Evolutionary conservation across 1,140 invertebrate species (phyloP).

Genomic region (Bemisia tabaci): DNA sequence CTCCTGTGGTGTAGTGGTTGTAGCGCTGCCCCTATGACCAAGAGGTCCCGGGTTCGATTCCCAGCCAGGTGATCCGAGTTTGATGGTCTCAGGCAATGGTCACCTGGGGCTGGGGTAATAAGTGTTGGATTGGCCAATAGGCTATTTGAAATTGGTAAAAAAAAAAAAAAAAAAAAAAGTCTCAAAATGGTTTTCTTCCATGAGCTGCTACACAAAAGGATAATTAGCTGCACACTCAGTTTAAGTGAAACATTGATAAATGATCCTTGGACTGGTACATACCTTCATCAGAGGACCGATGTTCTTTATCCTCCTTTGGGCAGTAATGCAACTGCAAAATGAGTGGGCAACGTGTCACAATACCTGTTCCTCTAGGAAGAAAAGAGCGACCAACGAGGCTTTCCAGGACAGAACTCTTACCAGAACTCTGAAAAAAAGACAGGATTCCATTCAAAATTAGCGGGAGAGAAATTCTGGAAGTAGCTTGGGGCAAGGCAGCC

Average conservation of each 20-base stretch:
- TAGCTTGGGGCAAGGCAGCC: no score
- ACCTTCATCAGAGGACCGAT: constrained; percentile 51
- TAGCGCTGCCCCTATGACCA: no score
- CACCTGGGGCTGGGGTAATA: no score
- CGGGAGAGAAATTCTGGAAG: no score
- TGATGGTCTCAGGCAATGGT: no score
- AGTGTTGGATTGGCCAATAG: no score
- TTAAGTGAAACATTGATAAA: not conserved
- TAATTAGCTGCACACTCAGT: not conserved
- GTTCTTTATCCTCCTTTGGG: constrained; percentile 74
- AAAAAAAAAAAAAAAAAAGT: not conserved
- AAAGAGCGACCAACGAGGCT: constrained; percentile 96
- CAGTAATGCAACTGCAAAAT: constrained; percentile 88
- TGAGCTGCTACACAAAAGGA: not conserved
- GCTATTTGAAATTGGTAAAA: no score
- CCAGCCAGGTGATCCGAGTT: no score
- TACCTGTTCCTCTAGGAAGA: constrained; percentile 89
- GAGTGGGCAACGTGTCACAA: constrained; percentile 90
- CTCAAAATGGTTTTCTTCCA: not conserved
- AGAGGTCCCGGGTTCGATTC: no score
- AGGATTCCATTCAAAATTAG: no score
- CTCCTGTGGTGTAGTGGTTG: no score
- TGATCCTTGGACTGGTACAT: no score
- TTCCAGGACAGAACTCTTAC: constrained; percentile 98
- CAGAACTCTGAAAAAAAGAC: constrained; percentile 70